Conservation (phyloP, 1,140 invertebrate genomes). For the Rhynchophorus ferrugineus region DNA sequence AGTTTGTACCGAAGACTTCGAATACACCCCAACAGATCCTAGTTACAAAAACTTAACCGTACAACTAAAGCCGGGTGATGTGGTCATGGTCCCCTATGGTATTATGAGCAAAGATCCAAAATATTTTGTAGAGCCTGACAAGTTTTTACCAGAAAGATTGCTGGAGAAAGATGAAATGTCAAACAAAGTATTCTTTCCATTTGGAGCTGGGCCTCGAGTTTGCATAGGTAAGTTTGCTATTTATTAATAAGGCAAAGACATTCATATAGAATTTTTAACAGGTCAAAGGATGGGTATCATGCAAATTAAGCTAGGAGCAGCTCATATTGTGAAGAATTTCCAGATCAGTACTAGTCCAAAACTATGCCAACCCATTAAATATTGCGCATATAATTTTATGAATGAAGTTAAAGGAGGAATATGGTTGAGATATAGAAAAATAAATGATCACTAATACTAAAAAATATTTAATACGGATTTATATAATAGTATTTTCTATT, state of each 20-base stretch:
- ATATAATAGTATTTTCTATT: no score
- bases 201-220: conserved; percentile 5
- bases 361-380: conserved; percentile 1
- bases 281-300: conserved; percentile 16
- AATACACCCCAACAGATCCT: conserved; percentile 4
- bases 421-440: conserved; percentile 14
- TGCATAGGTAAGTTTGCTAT: conserved; percentile 18
- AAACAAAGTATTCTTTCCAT: conserved; percentile 3
- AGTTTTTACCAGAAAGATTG: conserved; percentile 50
- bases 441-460: not conserved
- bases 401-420: conserved; percentile 8
- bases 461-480: conserved; percentile 1
- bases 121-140: conserved; percentile 53
- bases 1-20: conserved; percentile 3
- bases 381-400: conserved; percentile 8
- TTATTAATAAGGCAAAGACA: no score
- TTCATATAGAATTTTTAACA: conserved; percentile 2
- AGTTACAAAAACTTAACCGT: conserved; percentile 38
- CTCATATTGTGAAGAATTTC: conserved; percentile 13
- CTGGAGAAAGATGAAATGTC: conserved; percentile 30
- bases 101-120: conserved; percentile 52
- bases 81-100: conserved; percentile 39
- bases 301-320: conserved; percentile 12
- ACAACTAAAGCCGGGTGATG: conserved; percentile 29
- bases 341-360: conserved; percentile 10